phyloP scores from a whole-genome alignment of 2,888 invertebrate species.

The Drosophila emarginata region DNA sequence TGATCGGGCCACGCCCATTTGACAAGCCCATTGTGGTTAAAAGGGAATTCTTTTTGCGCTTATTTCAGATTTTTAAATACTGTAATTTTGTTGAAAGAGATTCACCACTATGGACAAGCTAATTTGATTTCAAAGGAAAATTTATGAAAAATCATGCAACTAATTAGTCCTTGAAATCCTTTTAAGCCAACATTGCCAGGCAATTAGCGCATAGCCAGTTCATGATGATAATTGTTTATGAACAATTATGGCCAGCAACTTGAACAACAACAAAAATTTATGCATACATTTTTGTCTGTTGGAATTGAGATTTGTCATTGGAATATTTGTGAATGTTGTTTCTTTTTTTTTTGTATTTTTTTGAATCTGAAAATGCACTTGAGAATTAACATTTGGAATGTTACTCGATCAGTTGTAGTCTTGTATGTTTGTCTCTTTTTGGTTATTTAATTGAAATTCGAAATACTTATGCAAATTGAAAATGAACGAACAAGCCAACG shows the following conservation, averaged over 20 bases:
- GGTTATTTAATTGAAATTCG: constrained; percentile 73
- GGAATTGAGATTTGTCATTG: constrained; percentile 67
- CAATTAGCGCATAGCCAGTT: constrained; percentile 42
- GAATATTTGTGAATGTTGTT: constrained; percentile 65
- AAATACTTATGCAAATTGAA: constrained; percentile 76
- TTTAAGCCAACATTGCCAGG: constrained; percentile 48
- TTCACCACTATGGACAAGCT: constrained; percentile 58
- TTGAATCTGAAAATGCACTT: constrained; percentile 76
- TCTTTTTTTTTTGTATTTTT: constrained; percentile 47
- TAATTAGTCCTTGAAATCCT: constrained; percentile 67
- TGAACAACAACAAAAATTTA: constrained; percentile 57
- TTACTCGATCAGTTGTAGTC: constrained; percentile 32
- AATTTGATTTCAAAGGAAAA: constrained; percentile 47
- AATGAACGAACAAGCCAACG: constrained; percentile 7
- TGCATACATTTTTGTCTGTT: constrained; percentile 57
- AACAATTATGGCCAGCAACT: constrained; percentile 65
- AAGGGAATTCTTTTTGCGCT: constrained; percentile 33
- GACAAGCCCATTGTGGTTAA: constrained; percentile 34
- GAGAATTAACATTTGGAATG: constrained; percentile 79
- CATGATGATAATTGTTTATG: constrained; percentile 62
- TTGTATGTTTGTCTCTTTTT: constrained; percentile 28
- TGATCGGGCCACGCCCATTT: constrained; percentile 25
- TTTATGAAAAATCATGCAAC: constrained; percentile 68
- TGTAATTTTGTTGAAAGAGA: constrained; percentile 63
- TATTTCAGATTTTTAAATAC: constrained; percentile 76